Evolutionary conservation across 2,888 invertebrate species (phyloP).

Genomic region (Synergus umbraculus): DNA sequence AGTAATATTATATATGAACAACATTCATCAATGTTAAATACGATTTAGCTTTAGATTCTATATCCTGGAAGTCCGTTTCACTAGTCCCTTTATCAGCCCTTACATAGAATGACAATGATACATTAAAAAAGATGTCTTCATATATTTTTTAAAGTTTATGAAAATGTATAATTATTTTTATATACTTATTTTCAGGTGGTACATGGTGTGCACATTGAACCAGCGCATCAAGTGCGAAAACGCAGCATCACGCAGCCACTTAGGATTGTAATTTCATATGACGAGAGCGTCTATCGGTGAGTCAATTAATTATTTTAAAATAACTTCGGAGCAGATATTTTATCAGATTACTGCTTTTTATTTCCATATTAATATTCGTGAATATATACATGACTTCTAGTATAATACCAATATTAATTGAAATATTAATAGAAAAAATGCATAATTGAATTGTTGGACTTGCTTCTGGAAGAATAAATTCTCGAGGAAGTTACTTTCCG

Average conservation of each 20-base stretch:
- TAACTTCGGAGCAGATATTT: neutral
- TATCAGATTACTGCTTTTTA: no score
- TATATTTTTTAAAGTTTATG: neutral
- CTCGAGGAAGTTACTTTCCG: neutral
- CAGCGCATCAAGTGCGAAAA: slow-evolving; percentile 87
- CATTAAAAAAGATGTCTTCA: neutral
- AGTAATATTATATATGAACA: no score
- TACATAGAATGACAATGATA: neutral
- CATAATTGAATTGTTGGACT: neutral
- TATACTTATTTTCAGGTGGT: slow-evolving; percentile 81
- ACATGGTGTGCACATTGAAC: slow-evolving; percentile 89
- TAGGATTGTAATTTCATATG: slow-evolving; percentile 91
- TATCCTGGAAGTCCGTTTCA: no score
- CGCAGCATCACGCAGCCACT: slow-evolving; percentile 90
- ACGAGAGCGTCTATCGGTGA: slow-evolving; percentile 92
- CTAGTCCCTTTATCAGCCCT: neutral
- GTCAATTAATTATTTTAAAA: slow-evolving; percentile 62
- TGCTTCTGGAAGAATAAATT: neutral
- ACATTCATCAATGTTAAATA: no score
- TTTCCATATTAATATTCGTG: neutral
- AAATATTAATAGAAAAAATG: no score
- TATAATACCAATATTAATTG: no score
- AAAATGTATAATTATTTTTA: slow-evolving; percentile 15
- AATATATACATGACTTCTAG: no score
- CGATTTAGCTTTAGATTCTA: no score